phyloP scores from a whole-genome alignment of 53 echinoderm and acorn worm genomes.

The Paelopatides confundens region DNA sequence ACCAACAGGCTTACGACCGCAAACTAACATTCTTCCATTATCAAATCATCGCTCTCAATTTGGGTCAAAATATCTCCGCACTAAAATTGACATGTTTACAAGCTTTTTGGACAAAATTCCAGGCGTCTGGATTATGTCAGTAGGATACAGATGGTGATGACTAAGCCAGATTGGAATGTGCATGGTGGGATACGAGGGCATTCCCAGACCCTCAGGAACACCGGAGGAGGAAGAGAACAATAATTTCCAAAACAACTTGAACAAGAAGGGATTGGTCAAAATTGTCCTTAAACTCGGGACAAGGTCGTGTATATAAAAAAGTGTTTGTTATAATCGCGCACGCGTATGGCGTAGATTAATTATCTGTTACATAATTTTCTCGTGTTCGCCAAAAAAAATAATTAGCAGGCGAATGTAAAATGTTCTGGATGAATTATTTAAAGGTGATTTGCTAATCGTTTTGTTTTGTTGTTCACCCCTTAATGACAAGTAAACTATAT shows the following conservation, averaged over 20 bases:
- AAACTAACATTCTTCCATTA: constrained; percentile 37
- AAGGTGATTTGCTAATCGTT: no score
- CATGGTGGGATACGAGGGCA: constrained; percentile 22
- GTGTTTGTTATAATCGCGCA: no score
- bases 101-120: constrained; percentile 29
- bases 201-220: constrained; percentile 11
- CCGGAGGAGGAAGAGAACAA: not conserved
- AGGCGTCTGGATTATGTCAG: constrained; percentile 41
- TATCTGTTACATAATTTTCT: no score
- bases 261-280: not conserved
- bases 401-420: no score
- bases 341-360: no score
- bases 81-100: constrained; percentile 42
- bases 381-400: no score
- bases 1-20: constrained; percentile 15
- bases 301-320: no score
- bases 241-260: not conserved
- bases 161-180: not conserved
- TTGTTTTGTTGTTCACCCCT: no score
- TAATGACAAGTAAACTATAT: no score
- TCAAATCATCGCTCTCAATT: constrained; percentile 33
- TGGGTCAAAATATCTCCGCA: constrained; percentile 26
- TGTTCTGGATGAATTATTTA: no score
- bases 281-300: not conserved
- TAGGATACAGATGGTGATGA: not conserved